Base-by-base conservation (phyloP, 2,888 invertebrate genomes). In the Oligia latruncula region DNA sequence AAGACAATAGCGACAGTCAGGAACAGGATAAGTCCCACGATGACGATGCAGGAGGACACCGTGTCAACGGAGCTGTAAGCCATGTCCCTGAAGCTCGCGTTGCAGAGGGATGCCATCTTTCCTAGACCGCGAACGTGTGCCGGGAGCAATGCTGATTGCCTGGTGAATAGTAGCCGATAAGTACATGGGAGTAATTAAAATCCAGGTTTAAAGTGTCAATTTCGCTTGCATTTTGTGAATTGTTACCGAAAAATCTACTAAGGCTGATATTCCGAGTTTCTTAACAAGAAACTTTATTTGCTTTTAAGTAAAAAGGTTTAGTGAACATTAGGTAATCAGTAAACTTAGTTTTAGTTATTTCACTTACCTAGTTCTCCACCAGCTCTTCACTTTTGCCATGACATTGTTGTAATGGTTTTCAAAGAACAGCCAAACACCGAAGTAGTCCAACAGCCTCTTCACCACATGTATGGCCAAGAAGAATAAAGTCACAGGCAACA, bases 1-100 rank as follows among this genome's bases (percentile, higher is more conserved):
- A 99, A 99, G 84, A 99, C 97, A 55, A 98, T 98, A 70, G 98
- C 98, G 89, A 98, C 98, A 73, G 98, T 97, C 35, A 98, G 97
- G 89, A 98, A 98, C 52, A 99, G 93, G 76, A 99, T 97, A 75
- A 99, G 97, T n/a, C 98, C 98, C 74, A 98, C 97, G 86, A 99
- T 99, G 90, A 99, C 98, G 76, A 99, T 97, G 87, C 98, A 98
- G 71, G 98, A 98, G 11, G 99, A 98, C 4, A 99, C 98, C 0
- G 98, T 98, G 95, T 99, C 99, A 64, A 99, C 98, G 0, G 98
- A 98, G 40, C 97, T 97, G 92, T 98, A 98, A 0, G 98, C 96
- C 74, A 97, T 95, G 68, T 97, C 97, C 9, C 98, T 97, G 40
- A 98, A 91, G 82, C 97, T 97, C 4, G 95, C 93, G 92, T 98